Percentiles rank a stretch among this genome's conserved stretches.
Evolutionary conservation across 2,888 invertebrate genomes (phyloP).

Genomic region (Coenonympha glycerion): DNA sequence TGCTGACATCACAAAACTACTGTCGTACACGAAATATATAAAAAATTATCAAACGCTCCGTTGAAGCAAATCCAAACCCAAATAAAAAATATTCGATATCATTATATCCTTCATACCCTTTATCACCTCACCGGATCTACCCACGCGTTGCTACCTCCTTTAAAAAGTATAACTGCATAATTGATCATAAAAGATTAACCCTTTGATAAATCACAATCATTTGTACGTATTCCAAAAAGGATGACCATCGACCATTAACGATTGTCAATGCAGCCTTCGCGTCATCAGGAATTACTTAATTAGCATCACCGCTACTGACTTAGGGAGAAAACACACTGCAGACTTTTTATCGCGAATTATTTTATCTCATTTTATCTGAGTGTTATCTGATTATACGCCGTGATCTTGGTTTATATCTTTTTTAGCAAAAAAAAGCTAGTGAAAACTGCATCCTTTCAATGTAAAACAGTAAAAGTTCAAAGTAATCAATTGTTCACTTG

Average conservation of each 20-base stretch:
- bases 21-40: too few species aligned
- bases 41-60: too few species aligned
- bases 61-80: too few species aligned
- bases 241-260: constrained; percentile 22
- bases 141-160: constrained; percentile 8
- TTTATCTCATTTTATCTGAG: too few species aligned
- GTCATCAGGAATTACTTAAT: constrained; percentile 48
- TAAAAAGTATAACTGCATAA: constrained; percentile 12
- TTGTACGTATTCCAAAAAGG: constrained; percentile 23
- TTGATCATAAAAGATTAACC: constrained; percentile 21
- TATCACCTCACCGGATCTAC: constrained; percentile 1
- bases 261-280: constrained; percentile 21
- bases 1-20: too few species aligned
- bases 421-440: too few species aligned
- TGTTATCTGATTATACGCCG: too few species aligned
- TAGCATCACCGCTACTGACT: constrained; percentile 33
- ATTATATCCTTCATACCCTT: background rate
- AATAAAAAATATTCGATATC: constrained; percentile 2
- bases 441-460: too few species aligned
- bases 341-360: background rate
- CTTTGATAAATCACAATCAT: constrained; percentile 26
- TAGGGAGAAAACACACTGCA: background rate
- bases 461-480: too few species aligned
- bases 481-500: too few species aligned
- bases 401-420: too few species aligned